phyloP scores from a whole-genome alignment of 2,797 vertebrate species.

The Neosilurus hyrtlii region DNA sequence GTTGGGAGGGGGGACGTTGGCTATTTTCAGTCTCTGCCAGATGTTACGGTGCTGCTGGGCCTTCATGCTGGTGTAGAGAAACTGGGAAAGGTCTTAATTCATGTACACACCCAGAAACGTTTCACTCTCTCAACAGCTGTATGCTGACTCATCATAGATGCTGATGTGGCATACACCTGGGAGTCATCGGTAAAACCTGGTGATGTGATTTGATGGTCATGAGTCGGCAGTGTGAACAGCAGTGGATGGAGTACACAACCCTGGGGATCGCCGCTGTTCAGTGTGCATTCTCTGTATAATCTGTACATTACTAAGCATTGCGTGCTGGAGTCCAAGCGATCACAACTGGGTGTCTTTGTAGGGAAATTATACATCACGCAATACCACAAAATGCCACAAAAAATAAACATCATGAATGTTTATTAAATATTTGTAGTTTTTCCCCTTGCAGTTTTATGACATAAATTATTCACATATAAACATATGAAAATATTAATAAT shows the following conservation, averaged over 20 bases:
- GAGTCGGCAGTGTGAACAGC: background rate
- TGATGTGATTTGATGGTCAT: background rate
- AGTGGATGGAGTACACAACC: background rate
- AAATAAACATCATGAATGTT: too few species aligned
- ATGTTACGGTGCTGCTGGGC: background rate
- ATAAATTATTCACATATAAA: too few species aligned
- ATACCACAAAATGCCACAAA: too few species aligned
- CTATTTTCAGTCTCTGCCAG: background rate
- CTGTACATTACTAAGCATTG: too few species aligned
- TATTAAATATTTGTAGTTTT: too few species aligned
- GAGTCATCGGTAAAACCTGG: background rate
- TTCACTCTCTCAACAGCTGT: background rate
- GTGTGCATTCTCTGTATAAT: background rate
- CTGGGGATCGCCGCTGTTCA: background rate
- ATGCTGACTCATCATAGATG: background rate
- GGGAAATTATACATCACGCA: too few species aligned
- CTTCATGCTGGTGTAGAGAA: background rate
- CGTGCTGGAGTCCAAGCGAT: background rate
- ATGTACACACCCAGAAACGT: background rate
- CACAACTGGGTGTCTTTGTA: background rate
- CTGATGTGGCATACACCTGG: background rate
- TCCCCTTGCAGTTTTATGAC: too few species aligned
- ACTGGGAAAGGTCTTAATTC: background rate
- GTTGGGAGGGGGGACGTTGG: background rate
- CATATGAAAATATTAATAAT: too few species aligned